Percentiles rank a stretch among this genome's conserved stretches.
Conservation (phyloP, 2,797 vertebrate species). For the Rousettus madagascariensis region DNA sequence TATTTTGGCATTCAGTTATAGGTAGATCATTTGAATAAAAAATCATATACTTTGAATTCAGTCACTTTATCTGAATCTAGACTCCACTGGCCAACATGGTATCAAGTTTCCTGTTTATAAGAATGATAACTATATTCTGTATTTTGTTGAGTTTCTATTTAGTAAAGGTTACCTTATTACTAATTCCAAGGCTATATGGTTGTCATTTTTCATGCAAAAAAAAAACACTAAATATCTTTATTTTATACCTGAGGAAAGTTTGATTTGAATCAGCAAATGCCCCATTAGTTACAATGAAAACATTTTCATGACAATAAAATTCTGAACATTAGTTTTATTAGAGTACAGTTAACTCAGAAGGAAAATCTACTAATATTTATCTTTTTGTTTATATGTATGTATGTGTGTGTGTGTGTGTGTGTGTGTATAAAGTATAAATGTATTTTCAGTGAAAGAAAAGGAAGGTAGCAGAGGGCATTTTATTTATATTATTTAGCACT, state of each 20-base stretch:
- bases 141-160: background rate
- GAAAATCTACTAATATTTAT: background rate
- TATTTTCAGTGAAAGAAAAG: background rate
- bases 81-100: background rate
- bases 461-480: background rate
- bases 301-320: background rate
- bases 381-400: background rate
- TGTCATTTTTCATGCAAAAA: background rate
- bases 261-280: background rate
- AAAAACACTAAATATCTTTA: background rate
- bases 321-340: background rate
- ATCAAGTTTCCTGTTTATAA: background rate
- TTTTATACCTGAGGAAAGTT: background rate
- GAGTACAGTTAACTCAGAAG: background rate
- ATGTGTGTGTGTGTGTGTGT: background rate
- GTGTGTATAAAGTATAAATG: background rate
- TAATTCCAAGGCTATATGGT: background rate
- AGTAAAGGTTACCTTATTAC: background rate
- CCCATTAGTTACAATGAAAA: background rate
- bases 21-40: background rate
- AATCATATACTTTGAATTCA: constrained; percentile 1
- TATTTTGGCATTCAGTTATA: background rate
- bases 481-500: background rate
- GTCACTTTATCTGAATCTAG: background rate
- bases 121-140: background rate